Evolutionary conservation across 2,113 vertebrate genomes (phyloP).

Genomic region (Donacobius atricapilla): DNA sequence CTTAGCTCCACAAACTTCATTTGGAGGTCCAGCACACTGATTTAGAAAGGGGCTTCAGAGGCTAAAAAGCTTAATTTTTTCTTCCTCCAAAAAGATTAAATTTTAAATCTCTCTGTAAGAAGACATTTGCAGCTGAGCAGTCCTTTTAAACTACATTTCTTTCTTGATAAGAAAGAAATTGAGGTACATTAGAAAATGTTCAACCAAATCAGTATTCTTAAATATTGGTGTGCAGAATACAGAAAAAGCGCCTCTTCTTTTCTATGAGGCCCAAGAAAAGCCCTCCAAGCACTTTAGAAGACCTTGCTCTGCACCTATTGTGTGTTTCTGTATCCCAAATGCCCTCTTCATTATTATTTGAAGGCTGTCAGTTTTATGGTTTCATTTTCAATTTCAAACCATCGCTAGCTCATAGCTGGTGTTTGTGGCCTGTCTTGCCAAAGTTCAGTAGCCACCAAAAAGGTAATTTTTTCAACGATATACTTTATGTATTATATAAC

Average conservation of each 20-base stretch:
- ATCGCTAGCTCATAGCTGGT: not conserved
- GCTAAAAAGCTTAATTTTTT: not conserved
- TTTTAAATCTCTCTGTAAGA: slow-evolving; percentile 16
- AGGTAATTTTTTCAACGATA: not conserved
- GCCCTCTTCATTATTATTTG: not conserved
- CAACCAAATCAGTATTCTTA: not conserved
- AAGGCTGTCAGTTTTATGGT: not conserved
- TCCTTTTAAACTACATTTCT: not conserved
- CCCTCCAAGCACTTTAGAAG: not conserved
- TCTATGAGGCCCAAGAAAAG: not conserved
- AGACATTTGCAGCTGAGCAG: slow-evolving; percentile 1
- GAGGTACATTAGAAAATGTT: not conserved
- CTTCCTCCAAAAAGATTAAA: not conserved
- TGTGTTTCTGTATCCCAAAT: not conserved
- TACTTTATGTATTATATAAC: not conserved
- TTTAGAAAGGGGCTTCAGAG: not conserved
- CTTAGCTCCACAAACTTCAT: not conserved
- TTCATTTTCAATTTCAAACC: not conserved
- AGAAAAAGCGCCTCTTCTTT: not conserved
- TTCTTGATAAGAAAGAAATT: not conserved
- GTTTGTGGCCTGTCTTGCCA: not conserved
- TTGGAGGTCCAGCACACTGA: not conserved
- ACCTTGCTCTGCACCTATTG: not conserved
- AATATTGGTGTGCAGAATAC: not conserved
- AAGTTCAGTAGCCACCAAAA: not conserved